These are phyloP conservation scores for Leucophenga montana DNA, from an alignment of 2,888 invertebrate species.

Conservation along the genomic window DNA sequence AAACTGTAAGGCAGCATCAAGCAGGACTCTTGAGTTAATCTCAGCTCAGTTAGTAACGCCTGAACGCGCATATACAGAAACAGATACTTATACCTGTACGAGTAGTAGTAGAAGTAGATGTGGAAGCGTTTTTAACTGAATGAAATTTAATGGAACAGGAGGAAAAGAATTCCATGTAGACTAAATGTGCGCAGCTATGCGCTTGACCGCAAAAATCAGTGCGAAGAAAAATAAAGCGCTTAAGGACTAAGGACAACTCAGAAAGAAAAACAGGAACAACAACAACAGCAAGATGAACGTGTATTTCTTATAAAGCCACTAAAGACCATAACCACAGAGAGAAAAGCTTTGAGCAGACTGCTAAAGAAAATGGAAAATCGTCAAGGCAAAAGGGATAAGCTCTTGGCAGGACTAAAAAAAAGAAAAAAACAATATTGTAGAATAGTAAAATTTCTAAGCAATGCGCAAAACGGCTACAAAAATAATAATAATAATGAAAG, in stretches of 20 bases:
- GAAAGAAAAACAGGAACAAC: conserved; percentile 47
- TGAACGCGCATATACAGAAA: conserved; percentile 8
- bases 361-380: too few relatives aligned
- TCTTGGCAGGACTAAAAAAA: background rate
- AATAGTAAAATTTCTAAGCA: background rate
- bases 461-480: too few relatives aligned
- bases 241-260: conserved; percentile 51
- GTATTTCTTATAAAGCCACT: too few relatives aligned
- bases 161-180: background rate
- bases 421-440: background rate
- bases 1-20: too few relatives aligned
- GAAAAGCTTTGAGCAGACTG: too few relatives aligned
- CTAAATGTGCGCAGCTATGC: background rate
- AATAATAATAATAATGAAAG: too few relatives aligned
- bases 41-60: conserved; percentile 18
- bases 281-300: background rate
- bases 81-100: too few relatives aligned
- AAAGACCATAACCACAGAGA: too few relatives aligned
- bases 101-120: too few relatives aligned
- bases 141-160: background rate
- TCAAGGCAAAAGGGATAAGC: too few relatives aligned
- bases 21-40: conserved; percentile 6
- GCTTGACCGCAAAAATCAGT: conserved; percentile 53
- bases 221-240: conserved; percentile 63
- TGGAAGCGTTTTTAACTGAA: background rate